Base-by-base conservation (phyloP, 2,113 vertebrate species). In the Rhinoptilus africanus region DNA sequence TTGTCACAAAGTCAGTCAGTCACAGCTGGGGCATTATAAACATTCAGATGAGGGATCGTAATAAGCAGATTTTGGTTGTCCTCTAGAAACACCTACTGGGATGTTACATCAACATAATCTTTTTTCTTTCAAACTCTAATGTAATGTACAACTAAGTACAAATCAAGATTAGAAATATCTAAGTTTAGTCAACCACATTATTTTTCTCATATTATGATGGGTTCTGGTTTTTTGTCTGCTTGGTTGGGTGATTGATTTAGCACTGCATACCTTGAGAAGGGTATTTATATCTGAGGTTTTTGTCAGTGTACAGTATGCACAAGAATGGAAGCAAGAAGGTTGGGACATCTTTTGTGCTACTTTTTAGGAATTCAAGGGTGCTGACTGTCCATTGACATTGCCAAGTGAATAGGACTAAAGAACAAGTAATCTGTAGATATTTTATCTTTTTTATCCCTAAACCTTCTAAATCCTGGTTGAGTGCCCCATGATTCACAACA, bases 161-260 rank as follows among this genome's bases (percentile, higher is more conserved):
- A 80, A 37, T 30, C 48, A 85, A 91, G 73, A 96, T 96, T 88
- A 94, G 50, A 83, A 84, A 87, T 85, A 39, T 32, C n/a, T 89
- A 23, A 30, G 17, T 73, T 93, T 95, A 97, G 97, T 94, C 94
- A 96, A 47, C 56, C 7, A 41, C 56, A 43, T 85, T 85, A 17
- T 78, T 94, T 93, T 91, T 89, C 53, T 68, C 43, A 66, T 67
- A 22, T 68, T 91, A 27, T 57, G 32, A 23, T 30, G 4, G 4
- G 12, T 71, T 97, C 72, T 80, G 28, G 73, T 87, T 94, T 94
- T 95, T 89, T 91, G 28, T 92, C 92, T 94, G 51, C 53, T 96
- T 95, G 72, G 85, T 97, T 93, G 93, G 50, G 27, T 88, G 64
- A 93, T 82, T 89, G 84, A 95, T 96, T 97, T 62, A 43, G 10